Evolutionary conservation across 1,140 invertebrate species (phyloP).

Genomic region (Adoxophyes honmai): DNA sequence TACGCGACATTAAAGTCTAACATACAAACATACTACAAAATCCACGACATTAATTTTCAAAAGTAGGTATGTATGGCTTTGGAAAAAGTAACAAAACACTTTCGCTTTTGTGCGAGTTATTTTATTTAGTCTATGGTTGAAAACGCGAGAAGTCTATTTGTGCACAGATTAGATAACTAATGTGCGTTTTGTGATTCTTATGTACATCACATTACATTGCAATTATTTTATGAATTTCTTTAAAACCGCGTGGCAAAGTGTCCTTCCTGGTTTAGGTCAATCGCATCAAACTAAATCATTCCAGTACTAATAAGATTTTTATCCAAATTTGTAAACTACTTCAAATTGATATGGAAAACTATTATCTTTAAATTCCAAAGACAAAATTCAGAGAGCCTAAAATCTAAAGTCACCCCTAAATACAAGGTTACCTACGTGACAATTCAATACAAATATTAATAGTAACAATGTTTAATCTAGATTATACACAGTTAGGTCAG

Average conservation of each 20-base stretch:
- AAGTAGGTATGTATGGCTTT: too few species aligned
- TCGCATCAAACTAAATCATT: slow-evolving; percentile 2
- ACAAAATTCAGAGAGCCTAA: slow-evolving; percentile 36
- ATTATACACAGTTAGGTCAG: slow-evolving; percentile 44
- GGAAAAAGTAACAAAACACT: too few species aligned
- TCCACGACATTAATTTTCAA: too few species aligned
- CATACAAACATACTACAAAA: too few species aligned
- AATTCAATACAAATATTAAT: slow-evolving; percentile 50
- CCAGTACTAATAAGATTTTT: slow-evolving; percentile 11
- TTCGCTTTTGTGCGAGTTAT: too few species aligned
- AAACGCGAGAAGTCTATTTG: too few species aligned
- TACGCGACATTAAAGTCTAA: neutral
- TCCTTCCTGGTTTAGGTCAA: neutral
- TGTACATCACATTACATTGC: too few species aligned
- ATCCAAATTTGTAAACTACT: slow-evolving; percentile 20
- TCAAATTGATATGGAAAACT: slow-evolving; percentile 34
- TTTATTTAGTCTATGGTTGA: too few species aligned
- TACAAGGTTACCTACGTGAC: slow-evolving; percentile 31
- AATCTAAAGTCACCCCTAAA: slow-evolving; percentile 33
- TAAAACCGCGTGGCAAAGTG: neutral
- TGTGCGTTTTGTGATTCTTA: too few species aligned
- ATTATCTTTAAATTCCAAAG: slow-evolving; percentile 39
- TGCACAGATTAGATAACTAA: too few species aligned
- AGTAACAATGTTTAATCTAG: slow-evolving; percentile 54
- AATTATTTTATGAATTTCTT: too few species aligned